phyloP scores from a whole-genome alignment of 2,113 vertebrate genomes.

The Brachyhypopomus occidentalis region DNA sequence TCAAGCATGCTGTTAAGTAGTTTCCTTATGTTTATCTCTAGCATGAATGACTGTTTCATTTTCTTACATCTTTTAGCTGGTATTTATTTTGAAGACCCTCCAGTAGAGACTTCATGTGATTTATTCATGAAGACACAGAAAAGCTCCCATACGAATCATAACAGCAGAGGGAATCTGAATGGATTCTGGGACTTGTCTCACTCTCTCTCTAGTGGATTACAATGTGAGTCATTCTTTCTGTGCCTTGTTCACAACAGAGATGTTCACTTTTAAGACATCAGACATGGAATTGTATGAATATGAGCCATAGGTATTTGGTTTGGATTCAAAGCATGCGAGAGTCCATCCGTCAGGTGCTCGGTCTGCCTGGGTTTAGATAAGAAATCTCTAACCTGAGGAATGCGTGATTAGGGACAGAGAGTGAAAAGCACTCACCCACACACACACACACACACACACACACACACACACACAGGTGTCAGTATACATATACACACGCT shows the following conservation, averaged over 20 bases:
- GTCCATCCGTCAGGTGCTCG: slow-evolving; percentile 50
- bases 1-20: not conserved
- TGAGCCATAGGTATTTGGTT: slow-evolving; percentile 44
- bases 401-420: slow-evolving; percentile 51
- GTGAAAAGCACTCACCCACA: slow-evolving; percentile 13
- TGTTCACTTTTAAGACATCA: slow-evolving; percentile 44
- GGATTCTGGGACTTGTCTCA: not conserved
- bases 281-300: slow-evolving; percentile 42
- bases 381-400: slow-evolving; percentile 49
- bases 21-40: not conserved
- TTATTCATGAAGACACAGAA: not conserved
- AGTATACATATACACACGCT: slow-evolving; percentile 10
- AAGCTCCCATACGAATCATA: not conserved
- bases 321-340: slow-evolving; percentile 54
- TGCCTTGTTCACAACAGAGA: slow-evolving; percentile 25
- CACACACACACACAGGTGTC: slow-evolving; percentile 3
- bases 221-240: slow-evolving; percentile 14
- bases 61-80: not conserved
- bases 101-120: not conserved
- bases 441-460: slow-evolving; percentile 31
- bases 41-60: not conserved
- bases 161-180: not conserved
- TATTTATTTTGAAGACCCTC: not conserved
- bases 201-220: not conserved
- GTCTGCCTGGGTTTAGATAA: slow-evolving; percentile 53